Evolutionary conservation across 2,797 vertebrate species (phyloP).

Genomic region (Artibeus jamaicensis): DNA sequence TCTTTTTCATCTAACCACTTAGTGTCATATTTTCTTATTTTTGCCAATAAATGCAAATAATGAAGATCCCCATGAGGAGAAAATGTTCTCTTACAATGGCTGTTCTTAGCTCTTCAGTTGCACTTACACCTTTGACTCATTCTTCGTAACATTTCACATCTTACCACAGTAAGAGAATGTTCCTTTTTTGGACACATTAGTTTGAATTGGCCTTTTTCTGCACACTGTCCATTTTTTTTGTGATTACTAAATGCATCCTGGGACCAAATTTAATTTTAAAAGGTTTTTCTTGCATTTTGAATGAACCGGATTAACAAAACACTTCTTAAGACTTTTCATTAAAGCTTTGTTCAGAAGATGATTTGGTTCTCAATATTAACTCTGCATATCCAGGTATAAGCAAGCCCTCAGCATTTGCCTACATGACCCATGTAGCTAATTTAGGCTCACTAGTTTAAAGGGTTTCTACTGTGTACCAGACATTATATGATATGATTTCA

Average conservation of each 20-base stretch:
- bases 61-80: background rate
- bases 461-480: background rate
- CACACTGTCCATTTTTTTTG: background rate
- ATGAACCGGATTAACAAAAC: background rate
- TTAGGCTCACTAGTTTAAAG: background rate
- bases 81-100: background rate
- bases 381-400: background rate
- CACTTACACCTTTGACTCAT: background rate
- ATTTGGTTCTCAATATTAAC: background rate
- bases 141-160: background rate
- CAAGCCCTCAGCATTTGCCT: background rate
- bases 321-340: background rate
- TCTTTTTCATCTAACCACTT: constrained; percentile 47
- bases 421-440: background rate
- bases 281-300: background rate
- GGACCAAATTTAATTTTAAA: background rate
- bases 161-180: background rate
- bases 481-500: background rate
- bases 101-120: background rate
- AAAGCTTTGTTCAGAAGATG: background rate
- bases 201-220: background rate
- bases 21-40: constrained; percentile 16
- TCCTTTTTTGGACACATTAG: background rate
- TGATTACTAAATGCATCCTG: background rate
- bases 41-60: background rate